Evolutionary conservation across 2,113 vertebrate genomes (phyloP), one percentile per base, ranked within the genome.

Genomic region (Sakesphorus luctuosus): DNA sequence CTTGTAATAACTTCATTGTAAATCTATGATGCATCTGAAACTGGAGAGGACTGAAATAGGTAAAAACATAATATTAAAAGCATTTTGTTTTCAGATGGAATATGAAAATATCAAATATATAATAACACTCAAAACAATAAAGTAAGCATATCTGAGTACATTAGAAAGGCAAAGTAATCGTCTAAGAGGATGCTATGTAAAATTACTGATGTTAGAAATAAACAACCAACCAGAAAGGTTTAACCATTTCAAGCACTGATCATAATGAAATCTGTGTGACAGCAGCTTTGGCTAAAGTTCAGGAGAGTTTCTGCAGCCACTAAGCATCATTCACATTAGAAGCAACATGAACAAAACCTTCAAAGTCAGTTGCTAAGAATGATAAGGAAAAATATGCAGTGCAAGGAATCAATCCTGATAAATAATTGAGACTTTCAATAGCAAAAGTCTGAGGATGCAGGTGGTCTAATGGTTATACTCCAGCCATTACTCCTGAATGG

Each of bases 241-340:
- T 84, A 90, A 81, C 38, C 65, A 44, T 95, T 95, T 95, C 87
- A 90, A 84, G 65, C 65, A 67, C 20, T 40, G 84, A 83, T 78
- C 29, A 46, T 65, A 82, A 87, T 36, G 77, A 95, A 96, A 95
- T 89, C 94, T 52, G 62, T 9, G 20, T 69, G 35, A 85, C 7
- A 50, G 43, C 29, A 85, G 71, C 23, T 86, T 74, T 94, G 43
- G 68, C 87, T 77, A 20, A 80, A 89, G 75, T 71, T 96, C 62
- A 94, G 86, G 68, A 81, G 11, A 55, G 84, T 65, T 95, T 65
- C 94, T 94, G 89, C 50, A 89, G 68, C 47, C 36, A 35, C 29
- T 38, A 46, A 71, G 46, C 18, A 49, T 69, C 84, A 90, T 55
- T 81, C 36, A 80, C 8, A 63, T 49, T 68, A 92, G 53, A 90